phyloP scores from a whole-genome alignment of 2,113 vertebrate species.

The Hiodon tergisus region DNA sequence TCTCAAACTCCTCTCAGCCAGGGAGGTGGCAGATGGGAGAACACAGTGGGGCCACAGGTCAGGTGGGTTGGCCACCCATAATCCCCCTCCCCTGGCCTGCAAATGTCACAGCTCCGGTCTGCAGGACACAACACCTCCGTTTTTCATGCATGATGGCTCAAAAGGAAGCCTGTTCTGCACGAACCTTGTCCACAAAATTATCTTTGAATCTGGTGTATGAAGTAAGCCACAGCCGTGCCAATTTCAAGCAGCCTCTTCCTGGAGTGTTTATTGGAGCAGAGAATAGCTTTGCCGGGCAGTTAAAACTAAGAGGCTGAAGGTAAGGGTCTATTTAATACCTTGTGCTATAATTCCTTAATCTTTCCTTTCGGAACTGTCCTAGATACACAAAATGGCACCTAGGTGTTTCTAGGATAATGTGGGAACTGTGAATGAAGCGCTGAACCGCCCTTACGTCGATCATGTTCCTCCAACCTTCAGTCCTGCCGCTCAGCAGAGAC shows the following conservation, averaged over 20 bases:
- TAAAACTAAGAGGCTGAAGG: slow-evolving; percentile 8
- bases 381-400: neutral
- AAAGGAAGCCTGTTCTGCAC: too few species aligned
- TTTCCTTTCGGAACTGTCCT: neutral
- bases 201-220: too few species aligned
- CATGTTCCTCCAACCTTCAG: slow-evolving; percentile 90
- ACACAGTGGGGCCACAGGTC: neutral
- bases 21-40: slow-evolving; percentile 2
- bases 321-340: slow-evolving; percentile 1
- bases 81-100: neutral
- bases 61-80: neutral
- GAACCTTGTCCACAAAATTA: too few species aligned
- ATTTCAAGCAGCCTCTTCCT: too few species aligned
- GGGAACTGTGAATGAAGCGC: too few species aligned
- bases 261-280: too few species aligned
- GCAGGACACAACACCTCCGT: too few species aligned
- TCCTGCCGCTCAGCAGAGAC: slow-evolving; percentile 79
- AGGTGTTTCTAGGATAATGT: neutral
- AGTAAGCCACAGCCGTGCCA: too few species aligned
- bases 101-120: neutral
- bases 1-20: too few species aligned
- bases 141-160: too few species aligned
- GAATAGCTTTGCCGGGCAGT: neutral
- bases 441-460: slow-evolving; percentile 73
- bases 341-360: slow-evolving; percentile 1